A percentile compares a stretch with the other conserved stretches of the same genome.
phyloP scores from a whole-genome alignment of 1,140 invertebrate species.

The Hesperophylax magnus region DNA sequence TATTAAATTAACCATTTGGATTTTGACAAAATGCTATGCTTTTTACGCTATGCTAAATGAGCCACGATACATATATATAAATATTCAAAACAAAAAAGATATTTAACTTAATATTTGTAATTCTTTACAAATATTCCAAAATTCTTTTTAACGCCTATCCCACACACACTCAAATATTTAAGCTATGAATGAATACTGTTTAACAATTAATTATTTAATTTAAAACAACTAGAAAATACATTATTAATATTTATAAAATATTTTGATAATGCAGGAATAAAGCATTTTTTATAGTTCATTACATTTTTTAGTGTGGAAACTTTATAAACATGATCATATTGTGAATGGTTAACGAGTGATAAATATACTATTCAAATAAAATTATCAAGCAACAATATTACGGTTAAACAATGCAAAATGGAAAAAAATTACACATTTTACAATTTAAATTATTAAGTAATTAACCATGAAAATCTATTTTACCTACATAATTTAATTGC shows the following conservation, averaged over 20 bases:
- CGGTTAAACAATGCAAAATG: constrained; percentile 2
- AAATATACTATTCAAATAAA: constrained; percentile 13
- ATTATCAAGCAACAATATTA: constrained; percentile 14
- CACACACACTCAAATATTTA: too few species aligned
- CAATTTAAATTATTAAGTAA: constrained; percentile 19
- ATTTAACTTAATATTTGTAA: too few species aligned
- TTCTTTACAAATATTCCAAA: too few species aligned
- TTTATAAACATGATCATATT: neutral
- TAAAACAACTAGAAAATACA: too few species aligned
- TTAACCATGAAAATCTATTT: constrained; percentile 9
- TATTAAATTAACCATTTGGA: constrained; percentile 1
- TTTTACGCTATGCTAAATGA: too few species aligned
- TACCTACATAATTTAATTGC: constrained; percentile 1
- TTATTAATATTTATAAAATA: too few species aligned
- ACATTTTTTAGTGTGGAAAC: neutral
- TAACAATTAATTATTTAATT: too few species aligned
- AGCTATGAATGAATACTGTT: too few species aligned
- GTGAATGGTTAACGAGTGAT: constrained; percentile 28
- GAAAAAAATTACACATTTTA: neutral
- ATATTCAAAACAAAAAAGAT: too few species aligned
- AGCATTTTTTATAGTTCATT: neutral
- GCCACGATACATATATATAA: too few species aligned
- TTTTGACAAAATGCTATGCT: neutral
- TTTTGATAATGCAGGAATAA: too few species aligned
- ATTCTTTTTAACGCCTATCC: too few species aligned